These are phyloP conservation scores for Rhynchomys soricoides DNA, from an alignment of 2,113 vertebrate species.

Conservation along the genomic window DNA sequence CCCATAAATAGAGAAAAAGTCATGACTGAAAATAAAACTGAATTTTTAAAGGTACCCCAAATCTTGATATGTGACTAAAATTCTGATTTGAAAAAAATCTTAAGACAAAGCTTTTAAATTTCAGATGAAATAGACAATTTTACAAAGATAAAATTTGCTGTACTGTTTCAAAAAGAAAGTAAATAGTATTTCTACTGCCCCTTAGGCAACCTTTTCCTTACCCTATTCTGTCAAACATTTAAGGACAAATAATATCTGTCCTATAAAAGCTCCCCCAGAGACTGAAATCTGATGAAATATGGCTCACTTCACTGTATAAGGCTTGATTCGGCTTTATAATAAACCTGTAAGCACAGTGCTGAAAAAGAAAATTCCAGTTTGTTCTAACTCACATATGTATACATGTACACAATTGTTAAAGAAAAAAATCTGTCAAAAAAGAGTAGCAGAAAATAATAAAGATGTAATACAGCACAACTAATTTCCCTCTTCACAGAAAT, in stretches of 20 bases:
- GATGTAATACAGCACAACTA: neutral
- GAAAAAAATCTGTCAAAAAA: constrained; percentile 5
- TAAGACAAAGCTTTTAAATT: constrained; percentile 24
- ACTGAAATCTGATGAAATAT: neutral
- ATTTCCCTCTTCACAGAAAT: neutral
- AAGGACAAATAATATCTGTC: constrained; percentile 11
- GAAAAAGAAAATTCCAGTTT: neutral
- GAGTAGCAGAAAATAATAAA: neutral
- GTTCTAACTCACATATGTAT: neutral
- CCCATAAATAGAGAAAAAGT: constrained; percentile 1
- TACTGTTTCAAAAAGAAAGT: neutral
- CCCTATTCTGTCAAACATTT: neutral
- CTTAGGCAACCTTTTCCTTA: neutral
- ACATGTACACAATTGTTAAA: neutral
- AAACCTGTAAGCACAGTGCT: neutral
- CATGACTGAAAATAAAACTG: neutral
- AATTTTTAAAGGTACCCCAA: neutral
- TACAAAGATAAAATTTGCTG: neutral
- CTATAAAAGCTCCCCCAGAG: neutral
- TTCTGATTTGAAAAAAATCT: neutral
- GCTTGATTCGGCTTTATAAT: neutral
- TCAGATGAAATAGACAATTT: constrained; percentile 4
- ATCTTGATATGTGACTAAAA: neutral
- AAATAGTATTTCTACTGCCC: neutral
- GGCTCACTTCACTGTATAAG: neutral